Evolutionary conservation across 2,888 invertebrate species (phyloP).

Genomic region (Cheiracanthium punctorium): DNA sequence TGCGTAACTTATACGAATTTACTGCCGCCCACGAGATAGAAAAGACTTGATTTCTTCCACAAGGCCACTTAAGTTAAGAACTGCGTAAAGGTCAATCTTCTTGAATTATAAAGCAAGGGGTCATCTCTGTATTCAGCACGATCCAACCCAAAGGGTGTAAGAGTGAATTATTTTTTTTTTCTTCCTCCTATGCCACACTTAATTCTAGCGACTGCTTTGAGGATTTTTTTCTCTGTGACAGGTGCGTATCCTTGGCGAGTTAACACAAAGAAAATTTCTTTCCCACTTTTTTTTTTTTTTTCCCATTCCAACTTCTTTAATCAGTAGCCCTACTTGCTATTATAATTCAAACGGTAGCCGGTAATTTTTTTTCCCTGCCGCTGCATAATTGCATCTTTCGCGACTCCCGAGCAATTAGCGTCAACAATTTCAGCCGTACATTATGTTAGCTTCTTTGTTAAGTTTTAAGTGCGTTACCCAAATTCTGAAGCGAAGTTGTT

Average conservation of each 20-base stretch:
- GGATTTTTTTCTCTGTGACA: neutral
- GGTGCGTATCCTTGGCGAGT: neutral
- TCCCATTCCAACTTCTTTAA: neutral
- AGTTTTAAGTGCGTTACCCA: neutral
- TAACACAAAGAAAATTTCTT: neutral
- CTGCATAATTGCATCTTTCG: neutral
- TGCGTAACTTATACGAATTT: neutral
- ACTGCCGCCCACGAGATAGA: neutral
- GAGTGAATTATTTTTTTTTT: neutral
- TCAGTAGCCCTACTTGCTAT: slow-evolving; percentile 52
- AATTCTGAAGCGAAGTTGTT: neutral
- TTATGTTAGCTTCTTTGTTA: neutral
- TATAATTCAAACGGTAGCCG: slow-evolving; percentile 40
- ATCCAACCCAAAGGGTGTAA: neutral
- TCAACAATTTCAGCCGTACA: neutral
- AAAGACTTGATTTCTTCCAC: neutral
- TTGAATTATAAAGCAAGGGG: slow-evolving; percentile 3
- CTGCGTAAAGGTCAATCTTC: neutral
- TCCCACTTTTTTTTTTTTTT: neutral
- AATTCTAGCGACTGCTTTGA: neutral
- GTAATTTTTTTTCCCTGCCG: neutral
- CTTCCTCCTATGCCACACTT: slow-evolving; percentile 10
- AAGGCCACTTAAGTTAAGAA: slow-evolving; percentile 3
- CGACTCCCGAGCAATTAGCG: neutral
- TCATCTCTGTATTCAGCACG: neutral